Conservation (phyloP, 2,113 vertebrate species). For the Geococcyx californianus region DNA sequence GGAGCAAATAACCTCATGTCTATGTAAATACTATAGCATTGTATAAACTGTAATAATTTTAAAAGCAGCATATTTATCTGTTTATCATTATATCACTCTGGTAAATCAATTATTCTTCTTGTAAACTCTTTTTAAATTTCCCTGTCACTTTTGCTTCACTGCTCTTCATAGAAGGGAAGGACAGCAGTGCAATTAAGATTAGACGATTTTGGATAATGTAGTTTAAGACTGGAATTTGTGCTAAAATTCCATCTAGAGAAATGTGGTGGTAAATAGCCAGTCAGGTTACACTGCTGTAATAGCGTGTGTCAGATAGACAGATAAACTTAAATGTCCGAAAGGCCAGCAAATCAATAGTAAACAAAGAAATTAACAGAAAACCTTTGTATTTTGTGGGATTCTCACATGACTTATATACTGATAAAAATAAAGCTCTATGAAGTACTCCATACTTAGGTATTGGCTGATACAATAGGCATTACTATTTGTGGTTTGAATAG, state of each 20-base stretch:
- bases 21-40: background rate
- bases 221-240: background rate
- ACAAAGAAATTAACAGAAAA: background rate
- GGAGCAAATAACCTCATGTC: background rate
- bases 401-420: background rate
- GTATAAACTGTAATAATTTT: background rate
- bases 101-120: background rate
- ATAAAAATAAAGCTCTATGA: background rate
- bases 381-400: background rate
- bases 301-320: background rate
- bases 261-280: background rate
- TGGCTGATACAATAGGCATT: background rate
- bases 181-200: background rate
- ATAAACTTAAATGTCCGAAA: too few species aligned
- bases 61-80: background rate
- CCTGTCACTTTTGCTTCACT: background rate
- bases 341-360: too few species aligned
- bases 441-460: background rate
- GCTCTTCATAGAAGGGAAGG: background rate
- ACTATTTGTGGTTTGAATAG: background rate
- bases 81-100: background rate
- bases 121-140: background rate
- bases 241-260: background rate
- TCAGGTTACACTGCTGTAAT: background rate
- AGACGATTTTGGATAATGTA: background rate